Base-by-base conservation (phyloP, 2,888 invertebrate genomes). In the Antheraea assamensis region DNA sequence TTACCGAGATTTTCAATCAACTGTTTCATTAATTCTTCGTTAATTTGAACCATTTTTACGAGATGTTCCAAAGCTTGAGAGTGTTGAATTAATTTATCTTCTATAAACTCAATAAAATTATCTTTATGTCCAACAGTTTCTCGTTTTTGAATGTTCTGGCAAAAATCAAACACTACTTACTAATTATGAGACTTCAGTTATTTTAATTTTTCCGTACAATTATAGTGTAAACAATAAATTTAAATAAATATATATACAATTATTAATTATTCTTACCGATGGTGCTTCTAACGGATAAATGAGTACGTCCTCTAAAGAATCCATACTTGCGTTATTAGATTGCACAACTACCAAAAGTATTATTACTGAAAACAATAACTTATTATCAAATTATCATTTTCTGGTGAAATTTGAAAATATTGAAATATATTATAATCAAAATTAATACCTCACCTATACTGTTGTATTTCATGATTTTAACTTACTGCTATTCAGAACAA, bases 21-120 rank as follows among this genome's bases (percentile, higher is more conserved):
- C 27, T 80, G 78, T 75, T 86, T 86, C 3, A 82, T 82, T 2
- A 88, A 72, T 5, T 87, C 85, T 75, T 85, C 87, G 66, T 84
- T 87, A 0, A 71, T 75, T 75, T 87, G 79, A 2, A 84, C 80
- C 27, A 82, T 74, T 76, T 81, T 82, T 4, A 90, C 73, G 27
- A 93, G 77, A 72, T 87, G 81, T 71, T 90, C 90, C 73, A 92
- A 80, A 0, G 88, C 88, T 82, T 89, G 88, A 19, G 85, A 84
- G 49, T 92, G 91, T 73, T 90, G 82, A 64, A 86, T 80, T 55
- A 92, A 76, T 74, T 87, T 89, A 8, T 91, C 87, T 78, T 89
- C 88, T 24, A 92, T 77, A 74, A 88, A 89, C 13, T 83, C 78
- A 42, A 75, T 78, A 31, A 86, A 82, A 49, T 71, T 76, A 73